These are phyloP conservation scores for Dryococelus australis DNA, from an alignment of 2,888 invertebrate genomes.

Conservation along the genomic window DNA sequence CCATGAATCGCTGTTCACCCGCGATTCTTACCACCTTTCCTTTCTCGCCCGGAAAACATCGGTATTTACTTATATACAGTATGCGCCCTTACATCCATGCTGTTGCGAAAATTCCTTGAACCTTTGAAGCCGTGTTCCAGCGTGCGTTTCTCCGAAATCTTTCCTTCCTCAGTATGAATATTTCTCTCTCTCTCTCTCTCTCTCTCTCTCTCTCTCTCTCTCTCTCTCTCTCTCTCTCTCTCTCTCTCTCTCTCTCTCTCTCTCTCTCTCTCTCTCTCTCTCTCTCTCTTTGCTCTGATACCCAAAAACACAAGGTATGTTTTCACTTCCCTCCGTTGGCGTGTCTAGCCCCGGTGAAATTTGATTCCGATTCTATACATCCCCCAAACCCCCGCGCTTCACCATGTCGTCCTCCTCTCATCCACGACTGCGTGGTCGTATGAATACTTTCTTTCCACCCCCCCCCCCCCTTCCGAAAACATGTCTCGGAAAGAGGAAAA, in stretches of 20 bases:
- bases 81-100: neutral
- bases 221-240: too few relatives aligned
- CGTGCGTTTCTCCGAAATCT: neutral
- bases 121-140: neutral
- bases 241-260: too few relatives aligned
- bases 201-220: too few relatives aligned
- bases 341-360: neutral
- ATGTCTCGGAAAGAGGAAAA: neutral
- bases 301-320: slow-evolving; percentile 11
- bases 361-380: neutral
- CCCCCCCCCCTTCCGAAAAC: neutral
- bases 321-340: neutral
- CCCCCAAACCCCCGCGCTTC: too few relatives aligned
- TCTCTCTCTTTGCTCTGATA: neutral
- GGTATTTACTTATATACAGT: neutral
- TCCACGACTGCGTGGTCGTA: neutral
- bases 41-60: neutral
- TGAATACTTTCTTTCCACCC: neutral
- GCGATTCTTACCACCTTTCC: neutral
- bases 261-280: too few relatives aligned
- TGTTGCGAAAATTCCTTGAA: neutral
- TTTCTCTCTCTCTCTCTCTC: neutral
- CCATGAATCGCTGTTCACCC: neutral
- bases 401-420: neutral
- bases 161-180: neutral